These are phyloP conservation scores for Psix sp. DNA, from an alignment of 1,140 invertebrate species.

Conservation along the genomic window DNA sequence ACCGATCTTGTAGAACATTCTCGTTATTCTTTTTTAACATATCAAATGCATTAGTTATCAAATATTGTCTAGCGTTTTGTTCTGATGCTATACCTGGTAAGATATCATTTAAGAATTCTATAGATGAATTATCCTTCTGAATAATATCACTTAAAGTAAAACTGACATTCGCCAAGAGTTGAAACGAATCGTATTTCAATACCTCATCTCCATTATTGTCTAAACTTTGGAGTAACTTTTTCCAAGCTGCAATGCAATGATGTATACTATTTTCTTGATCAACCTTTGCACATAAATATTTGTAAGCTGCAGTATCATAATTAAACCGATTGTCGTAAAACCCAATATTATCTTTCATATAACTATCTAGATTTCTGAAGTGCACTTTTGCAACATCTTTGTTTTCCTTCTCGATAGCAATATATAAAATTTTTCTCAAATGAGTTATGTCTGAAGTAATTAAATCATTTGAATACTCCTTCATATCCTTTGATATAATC, in stretches of 20 bases:
- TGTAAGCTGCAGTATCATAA: slow-evolving; percentile 35
- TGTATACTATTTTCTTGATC: slow-evolving; percentile 20
- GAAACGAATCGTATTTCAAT: background rate
- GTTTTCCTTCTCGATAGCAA: slow-evolving; percentile 71
- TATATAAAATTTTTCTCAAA: slow-evolving; percentile 67
- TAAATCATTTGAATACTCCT: slow-evolving; percentile 15
- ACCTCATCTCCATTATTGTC: background rate
- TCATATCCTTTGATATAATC: background rate
- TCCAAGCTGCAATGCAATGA: slow-evolving; percentile 58
- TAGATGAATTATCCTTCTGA: slow-evolving; percentile 23
- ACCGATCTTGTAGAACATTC: slow-evolving; percentile 5
- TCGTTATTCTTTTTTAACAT: background rate
- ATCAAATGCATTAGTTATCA: slow-evolving; percentile 9
- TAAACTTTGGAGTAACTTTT: slow-evolving; percentile 30
- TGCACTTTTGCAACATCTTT: slow-evolving; percentile 71
- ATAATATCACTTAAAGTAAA: slow-evolving; percentile 42
- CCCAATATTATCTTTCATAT: background rate
- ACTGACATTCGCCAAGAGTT: too few relatives aligned
- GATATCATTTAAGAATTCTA: too few relatives aligned
- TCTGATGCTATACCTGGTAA: too few relatives aligned
- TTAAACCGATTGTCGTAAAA: slow-evolving; percentile 5
- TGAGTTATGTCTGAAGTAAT: slow-evolving; percentile 28
- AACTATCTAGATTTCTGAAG: slow-evolving; percentile 22
- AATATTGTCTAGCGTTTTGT: background rate
- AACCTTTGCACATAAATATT: slow-evolving; percentile 57